Base-by-base conservation (phyloP, 1,140 invertebrate genomes). In the Brachionus manjavacas region DNA sequence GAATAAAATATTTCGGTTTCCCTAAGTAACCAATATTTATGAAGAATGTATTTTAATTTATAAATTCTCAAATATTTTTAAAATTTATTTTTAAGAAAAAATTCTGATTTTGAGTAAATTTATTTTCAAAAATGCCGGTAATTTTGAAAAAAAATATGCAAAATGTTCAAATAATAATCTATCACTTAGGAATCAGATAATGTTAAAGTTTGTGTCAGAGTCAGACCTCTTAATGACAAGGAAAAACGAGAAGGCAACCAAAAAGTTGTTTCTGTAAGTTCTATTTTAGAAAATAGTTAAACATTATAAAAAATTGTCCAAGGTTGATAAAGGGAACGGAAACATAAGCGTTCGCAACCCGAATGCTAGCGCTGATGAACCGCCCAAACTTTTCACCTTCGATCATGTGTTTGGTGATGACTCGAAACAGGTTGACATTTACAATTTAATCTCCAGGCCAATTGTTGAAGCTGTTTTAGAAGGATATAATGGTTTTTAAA, bases 201-300 rank as follows among this genome's bases (percentile, higher is more conserved):
- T 85, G 95, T 96, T 20, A 95, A 94, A 91, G 95, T 96, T 14
- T 94, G 96, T 70, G 94, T 96, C 84, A 91, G 95, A 90, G 96
- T 95, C 91, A 92, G 95, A 46, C 95, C 95, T 16, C 94, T 96
- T 91, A 95, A 95, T 90, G 89, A 90, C 64, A 91, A 93, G 85
- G 94, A 95, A 90, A 92, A 91, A 76, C 91, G 91, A 60, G 88
- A 93, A 23, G 92, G 93, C 83, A 94, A 93, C 88, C 92, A 93
- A 89, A 66, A 84, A 93, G 93, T 89, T 89, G 85, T 79, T 83
- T 49, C 49, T 80, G 79, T 80, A 85, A 76, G 25, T 70, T 49
- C 20, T 72, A 43, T 41, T 41, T 72, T 2, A 14, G 20, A n/a
- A 68, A 49, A 64, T 14, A 55, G 31, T 31, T 1, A 16, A 25